Conservation (phyloP, 2,113 vertebrate genomes). For the Boulengeromyrus knoepffleri region DNA sequence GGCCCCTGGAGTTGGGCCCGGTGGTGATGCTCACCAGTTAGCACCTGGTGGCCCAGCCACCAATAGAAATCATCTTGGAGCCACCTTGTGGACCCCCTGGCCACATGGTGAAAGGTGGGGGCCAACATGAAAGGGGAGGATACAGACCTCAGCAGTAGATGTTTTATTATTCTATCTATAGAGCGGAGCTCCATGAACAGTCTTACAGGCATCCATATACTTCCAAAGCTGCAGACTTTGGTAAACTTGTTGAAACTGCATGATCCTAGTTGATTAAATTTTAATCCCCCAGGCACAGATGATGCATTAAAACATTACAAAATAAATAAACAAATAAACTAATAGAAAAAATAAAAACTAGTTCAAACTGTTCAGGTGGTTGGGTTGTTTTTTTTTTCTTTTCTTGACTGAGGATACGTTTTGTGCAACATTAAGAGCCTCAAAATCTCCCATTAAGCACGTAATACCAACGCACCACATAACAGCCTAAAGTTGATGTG, state of each 20-base stretch:
- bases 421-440: background rate
- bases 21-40: background rate
- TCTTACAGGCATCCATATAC: background rate
- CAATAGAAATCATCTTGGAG: background rate
- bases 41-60: background rate
- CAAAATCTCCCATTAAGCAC: background rate
- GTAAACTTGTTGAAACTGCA: background rate
- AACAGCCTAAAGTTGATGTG: background rate
- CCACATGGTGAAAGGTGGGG: background rate
- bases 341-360: background rate
- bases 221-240: background rate
- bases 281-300: background rate
- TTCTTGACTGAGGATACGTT: background rate
- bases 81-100: background rate
- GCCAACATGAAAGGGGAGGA: background rate
- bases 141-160: background rate
- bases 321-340: background rate
- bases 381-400: background rate
- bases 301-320: background rate
- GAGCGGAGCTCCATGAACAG: background rate
- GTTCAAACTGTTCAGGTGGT: background rate
- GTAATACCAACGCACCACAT: background rate
- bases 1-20: background rate
- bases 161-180: background rate
- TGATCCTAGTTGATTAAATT: background rate